phyloP scores from a whole-genome alignment of 2,797 vertebrate genomes.

The Antrozous pallidus region DNA sequence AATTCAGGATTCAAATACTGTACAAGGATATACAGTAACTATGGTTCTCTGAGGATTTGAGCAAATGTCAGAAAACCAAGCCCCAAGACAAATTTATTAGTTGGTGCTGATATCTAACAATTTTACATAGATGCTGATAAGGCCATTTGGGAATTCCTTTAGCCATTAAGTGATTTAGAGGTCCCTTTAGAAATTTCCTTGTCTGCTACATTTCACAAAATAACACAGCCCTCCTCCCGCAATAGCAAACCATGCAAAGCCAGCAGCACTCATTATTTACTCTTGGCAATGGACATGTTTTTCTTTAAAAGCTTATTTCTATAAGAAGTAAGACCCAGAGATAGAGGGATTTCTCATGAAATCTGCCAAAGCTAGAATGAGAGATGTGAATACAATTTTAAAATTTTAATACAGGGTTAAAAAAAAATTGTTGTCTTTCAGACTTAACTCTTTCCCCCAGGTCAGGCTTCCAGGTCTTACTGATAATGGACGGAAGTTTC shows the following conservation, averaged over 20 bases:
- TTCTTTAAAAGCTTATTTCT: conserved; percentile 53
- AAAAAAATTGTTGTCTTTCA: not conserved
- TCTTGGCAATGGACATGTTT: conserved; percentile 16
- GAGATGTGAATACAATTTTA: conserved; percentile 42
- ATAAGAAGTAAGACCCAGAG: not conserved
- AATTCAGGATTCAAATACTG: conserved; percentile 81
- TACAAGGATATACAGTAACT: conserved; percentile 83
- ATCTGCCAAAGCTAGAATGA: conserved; percentile 18
- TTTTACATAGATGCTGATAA: conserved; percentile 83
- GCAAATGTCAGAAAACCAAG: conserved; percentile 84
- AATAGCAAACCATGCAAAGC: conserved; percentile 12
- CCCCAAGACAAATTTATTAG: conserved; percentile 84
- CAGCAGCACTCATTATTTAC: conserved; percentile 39
- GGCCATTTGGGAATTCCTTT: conserved; percentile 81
- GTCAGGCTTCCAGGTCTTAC: not conserved
- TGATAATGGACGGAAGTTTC: not conserved
- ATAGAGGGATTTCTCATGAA: conserved; percentile 43
- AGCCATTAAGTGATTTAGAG: conserved; percentile 83
- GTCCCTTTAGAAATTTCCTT: conserved; percentile 78
- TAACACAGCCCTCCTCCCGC: not conserved
- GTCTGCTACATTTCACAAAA: conserved; percentile 69
- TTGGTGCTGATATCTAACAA: conserved; percentile 81
- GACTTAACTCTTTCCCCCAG: not conserved
- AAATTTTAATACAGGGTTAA: not conserved
- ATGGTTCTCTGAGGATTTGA: conserved; percentile 83